Evolutionary conservation across 1,140 invertebrate genomes (phyloP).

Genomic region (Philotrypesis tridentata): DNA sequence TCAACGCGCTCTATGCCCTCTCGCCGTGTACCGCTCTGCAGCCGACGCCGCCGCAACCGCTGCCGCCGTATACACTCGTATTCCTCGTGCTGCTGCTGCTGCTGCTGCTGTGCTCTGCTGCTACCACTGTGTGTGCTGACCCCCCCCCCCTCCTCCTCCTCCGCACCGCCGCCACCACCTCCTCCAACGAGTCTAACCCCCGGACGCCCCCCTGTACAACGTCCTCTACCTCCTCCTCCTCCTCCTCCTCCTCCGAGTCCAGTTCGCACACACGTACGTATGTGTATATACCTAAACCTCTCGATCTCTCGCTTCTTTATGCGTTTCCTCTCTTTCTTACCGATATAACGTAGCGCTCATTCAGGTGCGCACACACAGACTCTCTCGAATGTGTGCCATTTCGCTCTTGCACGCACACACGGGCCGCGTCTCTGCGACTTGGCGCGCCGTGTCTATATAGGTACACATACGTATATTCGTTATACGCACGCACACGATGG

Average conservation of each 20-base stretch:
- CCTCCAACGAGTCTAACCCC: constrained; percentile 44
- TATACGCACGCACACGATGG: not conserved
- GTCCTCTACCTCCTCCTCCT: constrained; percentile 45
- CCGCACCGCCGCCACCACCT: constrained; percentile 24
- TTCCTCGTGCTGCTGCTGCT: constrained; percentile 5
- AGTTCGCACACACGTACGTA: constrained; percentile 49
- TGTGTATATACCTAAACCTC: not conserved
- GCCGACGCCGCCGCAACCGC: constrained; percentile 6
- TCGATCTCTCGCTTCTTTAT: not conserved
- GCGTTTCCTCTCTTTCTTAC: not conserved
- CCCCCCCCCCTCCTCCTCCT: constrained; percentile 5
- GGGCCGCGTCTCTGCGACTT: too few relatives aligned
- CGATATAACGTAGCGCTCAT: not conserved
- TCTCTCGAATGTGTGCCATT: not conserved
- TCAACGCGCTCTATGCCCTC: constrained; percentile 52
- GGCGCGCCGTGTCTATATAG: too few relatives aligned
- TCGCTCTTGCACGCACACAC: constrained; percentile 1
- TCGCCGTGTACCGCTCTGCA: constrained; percentile 26
- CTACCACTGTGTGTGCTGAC: not conserved
- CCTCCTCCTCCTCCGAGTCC: constrained; percentile 57
- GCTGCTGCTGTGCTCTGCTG: not conserved
- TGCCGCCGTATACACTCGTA: constrained; percentile 14
- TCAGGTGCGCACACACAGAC: not conserved
- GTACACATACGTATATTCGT: not conserved
- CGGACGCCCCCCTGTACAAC: constrained; percentile 25